Base-by-base conservation (phyloP, 2,888 invertebrate species). In the Acronicta aceris region DNA sequence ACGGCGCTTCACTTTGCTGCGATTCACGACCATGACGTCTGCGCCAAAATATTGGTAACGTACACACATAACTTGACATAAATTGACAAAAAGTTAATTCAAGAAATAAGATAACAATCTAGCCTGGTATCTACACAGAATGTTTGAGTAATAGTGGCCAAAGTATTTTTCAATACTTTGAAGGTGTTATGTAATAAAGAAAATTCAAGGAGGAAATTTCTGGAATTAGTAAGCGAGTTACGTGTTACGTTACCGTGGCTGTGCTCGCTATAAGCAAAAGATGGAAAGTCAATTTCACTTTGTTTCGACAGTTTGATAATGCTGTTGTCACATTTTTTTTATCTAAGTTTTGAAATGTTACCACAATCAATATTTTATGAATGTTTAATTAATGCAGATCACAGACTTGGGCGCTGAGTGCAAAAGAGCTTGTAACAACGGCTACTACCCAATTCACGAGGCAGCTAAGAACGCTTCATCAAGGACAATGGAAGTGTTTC, bases 391-490 rank as follows among this genome's bases (percentile, higher is more conserved):
- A 7, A 52, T n/a, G 84, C 75, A 98, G 98, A 96, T 98, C 75
- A 96, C 96, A 43, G 96, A 97, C 77, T 95, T 97, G 77, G 97
- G 96, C 64, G 97, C 97, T 41, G 96, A 96, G 82, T 97, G 97
- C 53, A 96, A 97, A 81, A 95, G 95, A 67, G 96, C 97, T 2
- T 98, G 98, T 90, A 97, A 97, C 91, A 97, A 98, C 93, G 98
- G 98, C 12, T 98, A 97, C 89, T 98, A 98, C 86, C 98, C 98
- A 0, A 98, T 98, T 70, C 98, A 98, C 88, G 97, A 98, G 82
- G 98, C 98, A 1, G 98, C 98, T 5, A 98, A 98, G 85, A 98
- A 98, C 92, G 98, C 98, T 12, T 97, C 98, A 6, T 97, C 98
- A 0, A 96, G 96, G 80, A 97, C 98, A 10, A 96, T 98, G 96